Base-by-base conservation (phyloP, 2,113 vertebrate species). In the Monarcha castaneiventris region DNA sequence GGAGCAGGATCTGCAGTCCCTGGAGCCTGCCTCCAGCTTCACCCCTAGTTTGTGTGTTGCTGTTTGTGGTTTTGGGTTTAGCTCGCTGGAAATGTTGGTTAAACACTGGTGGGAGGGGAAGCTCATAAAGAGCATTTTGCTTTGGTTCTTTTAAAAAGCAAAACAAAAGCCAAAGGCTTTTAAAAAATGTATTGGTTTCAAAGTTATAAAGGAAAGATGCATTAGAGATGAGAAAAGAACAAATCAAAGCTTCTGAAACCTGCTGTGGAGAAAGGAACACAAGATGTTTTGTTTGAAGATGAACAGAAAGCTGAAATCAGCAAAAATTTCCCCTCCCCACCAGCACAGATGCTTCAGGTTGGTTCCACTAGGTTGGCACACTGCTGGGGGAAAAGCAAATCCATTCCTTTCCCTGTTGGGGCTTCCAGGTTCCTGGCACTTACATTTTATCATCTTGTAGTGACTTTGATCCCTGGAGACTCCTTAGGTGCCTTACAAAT, bases 241-340 rank as follows among this genome's bases (percentile, higher is more conserved):
- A 86, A 90, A 93, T 96, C 88, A 94, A 95, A 92, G 92, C 92
- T 88, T 67, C 43, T 63, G 86, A 86, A 96, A 86, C 83, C 87
- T 6, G 39, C 88, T 93, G 76, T 5, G 11, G 73, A 92, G 48
- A 71, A 77, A 77, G 72, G 58, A 89, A 56, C 61, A 30, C 37
- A 71, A 72, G 72, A 84, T 64, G 69, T 61, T 90, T 92, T 78
- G 61, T 95, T 84, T 95, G 89, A 92, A 94, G 93, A 92, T 72
- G 76, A 94, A 87, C 32, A 80, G 77, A 89, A 92, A 93, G 66
- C 81, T 91, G 94, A 61, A 84, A 84, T 78, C 56, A 88, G 89
- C 76, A 84, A 68, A 86, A 89, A 33, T 30, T 48, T 5, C 43
- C 27, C 67, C 52, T 86, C 62, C 76, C 59, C 5, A 25, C 1